These are phyloP conservation scores for Plagodis pulveraria DNA, from an alignment of 2,888 invertebrate species.

Conservation along the genomic window DNA sequence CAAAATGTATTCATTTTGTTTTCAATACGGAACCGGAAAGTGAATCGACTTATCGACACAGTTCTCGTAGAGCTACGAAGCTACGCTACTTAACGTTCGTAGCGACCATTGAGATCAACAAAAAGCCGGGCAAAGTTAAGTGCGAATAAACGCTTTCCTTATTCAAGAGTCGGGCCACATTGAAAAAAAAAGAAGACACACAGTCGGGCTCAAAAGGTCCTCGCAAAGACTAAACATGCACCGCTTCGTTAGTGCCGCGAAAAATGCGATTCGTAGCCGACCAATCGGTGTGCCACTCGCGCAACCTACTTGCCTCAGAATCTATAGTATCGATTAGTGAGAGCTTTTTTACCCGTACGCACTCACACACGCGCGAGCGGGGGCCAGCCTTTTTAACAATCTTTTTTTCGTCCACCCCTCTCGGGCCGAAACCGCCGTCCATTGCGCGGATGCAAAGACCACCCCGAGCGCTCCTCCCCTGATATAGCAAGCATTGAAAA, in stretches of 20 bases:
- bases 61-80: conserved; percentile 27
- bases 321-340: conserved; percentile 85
- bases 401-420: conserved; percentile 81
- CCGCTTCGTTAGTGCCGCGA: conserved; percentile 74
- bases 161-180: conserved; percentile 35
- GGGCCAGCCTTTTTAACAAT: conserved; percentile 84
- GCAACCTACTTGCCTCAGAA: conserved; percentile 83
- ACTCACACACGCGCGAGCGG: conserved; percentile 79
- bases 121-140: conserved; percentile 68
- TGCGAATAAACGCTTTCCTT: conserved; percentile 69
- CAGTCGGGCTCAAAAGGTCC: conserved; percentile 69
- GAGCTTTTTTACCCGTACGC: conserved; percentile 81
- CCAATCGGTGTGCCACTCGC: conserved; percentile 71
- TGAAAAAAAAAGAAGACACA: conserved; percentile 15
- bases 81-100: conserved; percentile 28
- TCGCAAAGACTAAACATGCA: conserved; percentile 75
- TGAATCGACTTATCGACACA: conserved; percentile 12
- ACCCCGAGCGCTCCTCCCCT: conserved; percentile 72
- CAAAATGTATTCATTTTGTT: background rate
- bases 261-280: conserved; percentile 59
- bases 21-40: conserved; percentile 5
- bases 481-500: conserved; percentile 82
- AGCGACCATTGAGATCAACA: conserved; percentile 23
- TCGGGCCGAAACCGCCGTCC: conserved; percentile 80
- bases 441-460: conserved; percentile 84